phyloP scores from a whole-genome alignment of 2,888 invertebrate species.

The Coelopa pilipes region DNA sequence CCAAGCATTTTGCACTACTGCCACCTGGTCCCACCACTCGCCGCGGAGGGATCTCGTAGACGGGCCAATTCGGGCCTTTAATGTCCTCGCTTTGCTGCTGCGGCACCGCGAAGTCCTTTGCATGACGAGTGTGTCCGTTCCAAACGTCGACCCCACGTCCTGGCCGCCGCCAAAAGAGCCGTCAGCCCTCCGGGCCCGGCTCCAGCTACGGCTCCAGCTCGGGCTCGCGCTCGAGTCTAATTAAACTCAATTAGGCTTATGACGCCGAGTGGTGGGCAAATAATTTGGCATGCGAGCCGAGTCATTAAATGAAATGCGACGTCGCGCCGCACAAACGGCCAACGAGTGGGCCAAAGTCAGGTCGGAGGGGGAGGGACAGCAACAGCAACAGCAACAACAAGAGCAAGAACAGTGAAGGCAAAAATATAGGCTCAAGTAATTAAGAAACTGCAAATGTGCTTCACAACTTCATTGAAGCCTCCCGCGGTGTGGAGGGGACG shows the following conservation, averaged over 20 bases:
- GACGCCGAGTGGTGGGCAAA: not conserved
- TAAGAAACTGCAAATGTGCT: constrained; percentile 38
- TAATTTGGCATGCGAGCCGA: constrained; percentile 2
- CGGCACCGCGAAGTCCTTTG: too few species aligned
- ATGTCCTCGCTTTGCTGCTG: too few species aligned
- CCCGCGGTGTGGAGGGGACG: too few species aligned
- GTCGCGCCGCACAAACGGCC: not conserved
- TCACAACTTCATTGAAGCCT: constrained; percentile 13
- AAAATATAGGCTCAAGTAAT: constrained; percentile 36
- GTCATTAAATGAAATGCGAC: constrained; percentile 18
- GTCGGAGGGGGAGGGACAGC: not conserved
- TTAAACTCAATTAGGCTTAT: constrained; percentile 11
- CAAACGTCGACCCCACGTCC: not conserved
- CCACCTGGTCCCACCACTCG: too few species aligned
- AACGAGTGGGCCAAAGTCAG: not conserved
- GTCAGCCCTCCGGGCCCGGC: not conserved
- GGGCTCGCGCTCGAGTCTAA: not conserved
- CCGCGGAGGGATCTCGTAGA: too few species aligned
- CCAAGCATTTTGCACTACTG: too few species aligned
- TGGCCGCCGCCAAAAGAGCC: not conserved
- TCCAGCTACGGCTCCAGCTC: not conserved
- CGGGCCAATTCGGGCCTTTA: too few species aligned
- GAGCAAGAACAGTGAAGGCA: not conserved
- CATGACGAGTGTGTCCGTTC: too few species aligned
- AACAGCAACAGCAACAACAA: constrained; percentile 1